A percentile compares a stretch with the other conserved stretches of the same genome.
Conservation (phyloP, 2,113 vertebrate species). For the Mugil cephalus region DNA sequence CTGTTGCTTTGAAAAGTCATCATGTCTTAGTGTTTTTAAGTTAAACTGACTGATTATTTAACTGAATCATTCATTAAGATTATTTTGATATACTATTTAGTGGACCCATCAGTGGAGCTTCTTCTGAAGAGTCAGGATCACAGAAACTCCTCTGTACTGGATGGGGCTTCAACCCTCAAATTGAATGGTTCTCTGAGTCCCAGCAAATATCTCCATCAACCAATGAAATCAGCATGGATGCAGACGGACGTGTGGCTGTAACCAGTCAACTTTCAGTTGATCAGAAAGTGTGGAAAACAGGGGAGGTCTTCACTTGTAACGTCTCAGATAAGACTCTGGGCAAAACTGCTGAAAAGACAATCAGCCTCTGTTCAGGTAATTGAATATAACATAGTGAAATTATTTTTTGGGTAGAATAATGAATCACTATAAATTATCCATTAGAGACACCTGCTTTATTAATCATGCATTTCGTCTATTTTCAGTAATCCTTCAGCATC, state of each 20-base stretch:
- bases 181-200: slow-evolving; percentile 66
- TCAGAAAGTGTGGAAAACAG: slow-evolving; percentile 67
- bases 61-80: background rate
- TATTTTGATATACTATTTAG: slow-evolving; percentile 35
- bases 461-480: background rate
- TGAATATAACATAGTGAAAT: background rate
- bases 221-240: slow-evolving; percentile 29
- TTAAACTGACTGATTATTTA: too few relatives aligned
- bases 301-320: slow-evolving; percentile 65
- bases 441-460: too few relatives aligned
- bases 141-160: slow-evolving; percentile 71
- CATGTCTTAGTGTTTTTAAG: background rate
- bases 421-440: too few relatives aligned
- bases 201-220: fast-evolving
- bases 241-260: slow-evolving; percentile 60
- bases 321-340: slow-evolving; percentile 51
- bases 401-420: too few relatives aligned
- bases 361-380: slow-evolving; percentile 78
- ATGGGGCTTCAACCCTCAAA: slow-evolving; percentile 72
- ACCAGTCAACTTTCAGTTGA: slow-evolving; percentile 61
- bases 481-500: slow-evolving; percentile 66
- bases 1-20: background rate
- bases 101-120: slow-evolving; percentile 65
- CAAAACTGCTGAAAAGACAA: fast-evolving
- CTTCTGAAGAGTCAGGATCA: slow-evolving; percentile 18